Evolutionary conservation across 2,113 vertebrate species (phyloP).

Genomic region (Thunnus maccoyii): DNA sequence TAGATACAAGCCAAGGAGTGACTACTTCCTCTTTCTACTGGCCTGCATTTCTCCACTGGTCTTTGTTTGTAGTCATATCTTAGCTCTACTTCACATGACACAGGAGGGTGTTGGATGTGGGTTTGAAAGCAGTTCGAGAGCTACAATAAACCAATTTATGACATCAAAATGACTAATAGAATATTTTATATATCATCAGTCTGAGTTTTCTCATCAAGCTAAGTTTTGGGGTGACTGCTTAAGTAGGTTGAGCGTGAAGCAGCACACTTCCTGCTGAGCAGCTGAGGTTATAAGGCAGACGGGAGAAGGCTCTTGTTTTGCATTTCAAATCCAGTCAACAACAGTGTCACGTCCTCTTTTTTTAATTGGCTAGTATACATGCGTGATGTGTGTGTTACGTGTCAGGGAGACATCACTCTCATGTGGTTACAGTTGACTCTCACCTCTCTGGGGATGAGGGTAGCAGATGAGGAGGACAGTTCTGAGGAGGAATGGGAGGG

Average conservation of each 20-base stretch:
- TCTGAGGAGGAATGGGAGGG: slow-evolving; percentile 2
- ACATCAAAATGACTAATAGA: slow-evolving; percentile 2
- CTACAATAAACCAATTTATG: neutral
- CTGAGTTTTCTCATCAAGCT: neutral
- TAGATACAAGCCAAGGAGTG: neutral
- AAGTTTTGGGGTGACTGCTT: neutral
- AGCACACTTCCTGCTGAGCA: slow-evolving; percentile 5
- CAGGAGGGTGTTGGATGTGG: slow-evolving; percentile 36
- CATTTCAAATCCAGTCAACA: slow-evolving; percentile 46
- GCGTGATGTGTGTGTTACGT: neutral
- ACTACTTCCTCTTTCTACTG: slow-evolving; percentile 74
- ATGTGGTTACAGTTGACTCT: slow-evolving; percentile 23
- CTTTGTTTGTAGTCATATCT: slow-evolving; percentile 69
- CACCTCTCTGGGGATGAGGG: slow-evolving; percentile 69
- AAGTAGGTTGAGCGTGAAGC: neutral
- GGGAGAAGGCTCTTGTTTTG: slow-evolving; percentile 34
- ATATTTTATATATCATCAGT: neutral
- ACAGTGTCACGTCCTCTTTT: neutral
- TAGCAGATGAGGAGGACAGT: slow-evolving; percentile 31
- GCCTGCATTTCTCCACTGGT: slow-evolving; percentile 29
- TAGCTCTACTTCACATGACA: neutral
- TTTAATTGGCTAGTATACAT: neutral
- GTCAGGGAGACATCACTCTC: neutral
- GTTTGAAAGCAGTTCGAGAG: neutral
- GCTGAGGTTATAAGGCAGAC: neutral